Evolutionary conservation across 2,888 invertebrate species (phyloP).

Genomic region (Volucella zonaria): DNA sequence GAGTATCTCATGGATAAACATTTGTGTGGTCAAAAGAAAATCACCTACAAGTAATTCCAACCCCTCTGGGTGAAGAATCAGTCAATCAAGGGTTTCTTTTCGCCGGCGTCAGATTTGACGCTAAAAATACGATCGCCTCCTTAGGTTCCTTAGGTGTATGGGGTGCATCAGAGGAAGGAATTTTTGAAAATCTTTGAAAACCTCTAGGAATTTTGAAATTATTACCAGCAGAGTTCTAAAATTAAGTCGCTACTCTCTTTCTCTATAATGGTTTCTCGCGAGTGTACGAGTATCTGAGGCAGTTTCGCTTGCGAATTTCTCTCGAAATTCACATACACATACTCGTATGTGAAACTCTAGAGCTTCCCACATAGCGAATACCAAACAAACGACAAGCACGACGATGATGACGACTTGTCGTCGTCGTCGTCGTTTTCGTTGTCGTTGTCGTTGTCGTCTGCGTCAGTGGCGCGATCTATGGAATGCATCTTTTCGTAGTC

Average conservation of each 20-base stretch:
- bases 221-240: constrained; percentile 64
- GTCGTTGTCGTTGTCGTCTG: constrained; percentile 13
- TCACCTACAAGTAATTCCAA: no score
- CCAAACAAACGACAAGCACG: no score
- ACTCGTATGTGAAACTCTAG: constrained; percentile 55
- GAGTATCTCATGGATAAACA: no score
- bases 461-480: constrained; percentile 43
- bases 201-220: constrained; percentile 42
- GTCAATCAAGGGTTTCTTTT: no score
- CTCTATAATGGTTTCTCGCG: no score
- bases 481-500: constrained; percentile 56
- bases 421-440: constrained; percentile 14
- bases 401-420: constrained; percentile 31
- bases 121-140: no score
- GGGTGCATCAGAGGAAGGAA: no score
- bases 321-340: constrained; percentile 13
- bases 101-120: no score
- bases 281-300: not conserved
- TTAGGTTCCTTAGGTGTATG: no score
- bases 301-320: constrained; percentile 2
- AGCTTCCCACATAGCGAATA: constrained; percentile 63
- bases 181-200: constrained; percentile 9
- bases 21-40: no score
- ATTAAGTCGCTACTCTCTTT: constrained; percentile 44
- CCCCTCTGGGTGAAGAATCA: no score